These are phyloP conservation scores for Brachyptera putata DNA, from an alignment of 2,888 invertebrate genomes.

Conservation along the genomic window DNA sequence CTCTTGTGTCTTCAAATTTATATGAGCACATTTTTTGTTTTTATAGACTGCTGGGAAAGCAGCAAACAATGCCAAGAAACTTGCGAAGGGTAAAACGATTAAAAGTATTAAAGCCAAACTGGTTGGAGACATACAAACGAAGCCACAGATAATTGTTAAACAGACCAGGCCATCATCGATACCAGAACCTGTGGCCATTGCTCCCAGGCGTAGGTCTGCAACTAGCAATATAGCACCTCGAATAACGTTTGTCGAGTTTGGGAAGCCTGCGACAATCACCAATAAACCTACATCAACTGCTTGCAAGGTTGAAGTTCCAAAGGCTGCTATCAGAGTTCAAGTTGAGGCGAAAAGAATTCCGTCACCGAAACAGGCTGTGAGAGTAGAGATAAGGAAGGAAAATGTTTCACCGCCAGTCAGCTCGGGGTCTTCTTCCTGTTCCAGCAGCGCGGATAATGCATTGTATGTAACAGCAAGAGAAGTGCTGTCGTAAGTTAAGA, in stretches of 20 bases:
- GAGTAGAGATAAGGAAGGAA: conserved; percentile 45
- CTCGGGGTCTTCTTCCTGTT: not conserved
- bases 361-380: conserved; percentile 39
- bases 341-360: conserved; percentile 45
- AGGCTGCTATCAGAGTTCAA: conserved; percentile 46
- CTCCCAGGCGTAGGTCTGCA: no score
- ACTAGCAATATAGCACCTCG: conserved; percentile 41
- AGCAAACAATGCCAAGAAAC: conserved; percentile 37
- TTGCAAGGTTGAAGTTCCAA: not conserved
- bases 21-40: no score
- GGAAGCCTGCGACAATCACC: conserved; percentile 35
- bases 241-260: not conserved
- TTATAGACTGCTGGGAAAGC: not conserved
- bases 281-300: conserved; percentile 39
- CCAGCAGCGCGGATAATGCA: conserved; percentile 43
- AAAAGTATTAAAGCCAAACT: conserved; percentile 6
- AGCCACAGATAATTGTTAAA: no score
- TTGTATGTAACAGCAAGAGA: conserved; percentile 74
- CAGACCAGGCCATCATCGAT: no score
- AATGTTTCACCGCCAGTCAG: conserved; percentile 27
- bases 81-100: no score
- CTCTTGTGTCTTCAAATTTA: no score
- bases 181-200: no score
- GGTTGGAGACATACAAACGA: conserved; percentile 37
- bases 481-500: conserved; percentile 52